Base-by-base conservation (phyloP, 1,140 invertebrate genomes). In the Oryctes rhinoceros region DNA sequence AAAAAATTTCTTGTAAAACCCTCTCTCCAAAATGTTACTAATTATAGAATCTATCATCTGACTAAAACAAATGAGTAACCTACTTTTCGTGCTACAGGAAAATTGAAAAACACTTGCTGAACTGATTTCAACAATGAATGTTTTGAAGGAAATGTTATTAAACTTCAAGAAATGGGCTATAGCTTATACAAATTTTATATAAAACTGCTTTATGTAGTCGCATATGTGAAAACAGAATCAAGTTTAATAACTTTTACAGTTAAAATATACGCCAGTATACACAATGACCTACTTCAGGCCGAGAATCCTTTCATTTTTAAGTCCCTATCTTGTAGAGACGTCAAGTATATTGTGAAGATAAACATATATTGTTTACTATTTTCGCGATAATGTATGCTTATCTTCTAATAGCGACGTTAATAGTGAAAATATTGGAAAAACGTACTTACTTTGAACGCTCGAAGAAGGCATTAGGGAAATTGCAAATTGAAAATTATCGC, bases 51-150 rank as follows among this genome's bases (percentile, higher is more conserved):
- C 65, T 35, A 67, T 67, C 65, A 67, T 67, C 65, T 67, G 65
- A 67, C 65, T 67, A 67, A 67, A 67, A 67, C 65, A 67, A 67
- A 67, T 67, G 65, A 67, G 1, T 67, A 67, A 67, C 65, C 65
- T 67, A 67, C n/a, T 67, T 67, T 67, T 35, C 65, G 18, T 11
- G 5, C 18, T 24, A 18, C 5, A 24, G 20, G 65, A 24, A 67
- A 67, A 67, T 67, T 15, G 11, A 13, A 20, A 67, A 18, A 67
- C 39, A 67, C 18, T 35, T 11, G 10, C 18, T 24, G 9, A 67
- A 67, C 39, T 44, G 39, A 24, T 67, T 67, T 35, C 5, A 67
- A 67, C 65, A 62, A 18, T 62, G 5, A 20, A 62, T 6, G 13
- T 44, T 44, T 44, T 10, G 39, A 44, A 5, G 49, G 13, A 10